A percentile compares a stretch with the other conserved stretches of the same genome.
Conservation (phyloP, 2,113 vertebrate species). For the Hippoglossus stenolepis region DNA sequence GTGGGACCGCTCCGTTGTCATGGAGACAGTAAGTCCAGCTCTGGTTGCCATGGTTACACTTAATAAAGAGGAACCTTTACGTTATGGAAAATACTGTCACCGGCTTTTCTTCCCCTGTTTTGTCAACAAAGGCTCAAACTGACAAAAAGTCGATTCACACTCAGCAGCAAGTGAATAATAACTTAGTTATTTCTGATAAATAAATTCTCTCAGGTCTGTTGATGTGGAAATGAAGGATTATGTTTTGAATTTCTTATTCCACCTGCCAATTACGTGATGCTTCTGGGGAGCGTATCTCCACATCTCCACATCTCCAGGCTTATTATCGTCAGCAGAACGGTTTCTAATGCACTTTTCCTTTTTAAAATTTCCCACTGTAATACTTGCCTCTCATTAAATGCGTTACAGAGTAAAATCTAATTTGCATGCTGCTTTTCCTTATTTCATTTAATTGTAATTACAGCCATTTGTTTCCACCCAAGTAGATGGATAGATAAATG, state of each 20-base stretch:
- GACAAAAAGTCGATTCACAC: slow-evolving; percentile 70
- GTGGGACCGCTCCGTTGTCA: slow-evolving; percentile 90
- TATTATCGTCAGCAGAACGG: slow-evolving; percentile 27
- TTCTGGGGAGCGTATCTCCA: background rate
- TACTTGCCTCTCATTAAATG: slow-evolving; percentile 36
- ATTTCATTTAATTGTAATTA: slow-evolving; percentile 34
- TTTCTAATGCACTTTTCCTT: slow-evolving; percentile 21
- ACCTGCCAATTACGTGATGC: slow-evolving; percentile 6
- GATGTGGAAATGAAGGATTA: background rate
- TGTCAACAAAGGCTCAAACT: slow-evolving; percentile 23
- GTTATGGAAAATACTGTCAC: too few species aligned
- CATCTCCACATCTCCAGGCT: background rate
- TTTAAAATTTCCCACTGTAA: slow-evolving; percentile 3
- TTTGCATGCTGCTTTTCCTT: background rate
- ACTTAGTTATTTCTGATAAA: background rate
- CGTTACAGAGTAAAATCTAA: slow-evolving; percentile 9
- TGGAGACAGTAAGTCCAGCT: slow-evolving; percentile 95
- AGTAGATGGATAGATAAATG: slow-evolving; percentile 15
- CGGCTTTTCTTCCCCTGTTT: too few species aligned
- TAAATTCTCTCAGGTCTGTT: background rate
- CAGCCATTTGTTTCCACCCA: background rate
- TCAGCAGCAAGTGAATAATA: background rate
- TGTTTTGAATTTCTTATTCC: slow-evolving; percentile 8
- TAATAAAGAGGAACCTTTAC: slow-evolving; percentile 88
- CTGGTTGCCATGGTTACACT: slow-evolving; percentile 89